Evolutionary conservation across 2,113 vertebrate species (phyloP).

Genomic region (Paraplagusia blochii): DNA sequence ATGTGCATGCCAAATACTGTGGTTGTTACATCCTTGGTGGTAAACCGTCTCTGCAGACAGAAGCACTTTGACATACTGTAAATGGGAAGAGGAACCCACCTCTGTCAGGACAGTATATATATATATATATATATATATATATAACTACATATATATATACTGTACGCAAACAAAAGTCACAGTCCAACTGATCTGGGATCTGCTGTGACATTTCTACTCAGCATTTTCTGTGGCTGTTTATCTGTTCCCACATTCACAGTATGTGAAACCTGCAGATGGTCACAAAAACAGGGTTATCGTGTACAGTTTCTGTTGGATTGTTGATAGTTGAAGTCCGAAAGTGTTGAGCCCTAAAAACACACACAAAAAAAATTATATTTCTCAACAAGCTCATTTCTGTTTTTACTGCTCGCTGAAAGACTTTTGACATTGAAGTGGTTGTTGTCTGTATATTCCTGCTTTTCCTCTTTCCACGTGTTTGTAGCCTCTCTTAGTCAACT

Average conservation of each 20-base stretch:
- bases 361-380: too few relatives aligned
- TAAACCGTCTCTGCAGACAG: slow-evolving; percentile 35
- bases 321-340: not conserved
- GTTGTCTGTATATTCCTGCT: slow-evolving; percentile 54
- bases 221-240: slow-evolving; percentile 20
- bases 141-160: too few relatives aligned
- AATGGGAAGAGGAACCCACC: slow-evolving; percentile 22
- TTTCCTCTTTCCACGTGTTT: slow-evolving; percentile 50
- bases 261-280: slow-evolving; percentile 18
- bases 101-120: slow-evolving; percentile 5
- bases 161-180: too few relatives aligned
- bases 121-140: slow-evolving; percentile 11
- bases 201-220: slow-evolving; percentile 3
- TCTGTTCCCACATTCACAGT: slow-evolving; percentile 27
- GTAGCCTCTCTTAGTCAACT: slow-evolving; percentile 76
- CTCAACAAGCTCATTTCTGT: slow-evolving; percentile 18
- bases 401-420: slow-evolving; percentile 62
- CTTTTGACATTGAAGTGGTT: slow-evolving; percentile 65
- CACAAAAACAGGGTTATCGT: slow-evolving; percentile 54
- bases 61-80: slow-evolving; percentile 37
- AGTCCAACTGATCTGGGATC: slow-evolving; percentile 38
- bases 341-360: too few relatives aligned
- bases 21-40: slow-evolving; percentile 32
- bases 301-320: slow-evolving; percentile 54
- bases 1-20: slow-evolving; percentile 58